Evolutionary conservation across 1,140 invertebrate species (phyloP), one percentile per base, ranked within the genome.

Genomic region (Hydropsyche tenuis): DNA sequence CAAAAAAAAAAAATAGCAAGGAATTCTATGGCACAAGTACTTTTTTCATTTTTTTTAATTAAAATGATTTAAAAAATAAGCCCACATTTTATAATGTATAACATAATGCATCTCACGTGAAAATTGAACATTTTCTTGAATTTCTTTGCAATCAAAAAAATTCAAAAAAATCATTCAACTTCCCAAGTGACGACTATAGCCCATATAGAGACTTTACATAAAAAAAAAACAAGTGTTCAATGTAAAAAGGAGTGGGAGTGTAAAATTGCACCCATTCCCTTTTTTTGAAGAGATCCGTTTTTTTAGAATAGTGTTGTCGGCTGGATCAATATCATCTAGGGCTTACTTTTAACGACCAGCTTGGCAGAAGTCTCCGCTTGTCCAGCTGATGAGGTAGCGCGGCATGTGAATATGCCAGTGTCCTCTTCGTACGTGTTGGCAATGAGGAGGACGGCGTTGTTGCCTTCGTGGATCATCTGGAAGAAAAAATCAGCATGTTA

Each of bases 261-360:
- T 4, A 37, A 9, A 3, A 37, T 37, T 37, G 30, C 83, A 85
- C 84, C 83, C 84, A 83, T 82, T 84, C 82, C 84, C 83, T 82
- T 81, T 80, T 79, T 69, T 56, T 56, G 69, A 56, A 70, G 73
- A 74, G 69, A 73, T 73, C 75, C 63, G 69, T 64, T 46, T 53
- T 4, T 37, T 37, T 37, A 37, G 3, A 37, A 37, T 37, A 37
- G 48, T 74, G 75, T 63, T 62, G 72, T 73, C 75, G 77, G 72
- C 69, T 65, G 73, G 69, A 83, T 72, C 73, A 74, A 74, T 77
- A 81, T 37, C 30, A 37, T 86, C 93, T 91, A 95, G 87, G 92
- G 91, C 95, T 96, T 96, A 97, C 96, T 96, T 96, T 96, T 95
- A 86, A 97, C 95, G 86, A 93, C 93, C 87, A 99, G 91, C 85